Evolutionary conservation across 2,113 vertebrate species (phyloP).

Genomic region (Tetrax tetrax): DNA sequence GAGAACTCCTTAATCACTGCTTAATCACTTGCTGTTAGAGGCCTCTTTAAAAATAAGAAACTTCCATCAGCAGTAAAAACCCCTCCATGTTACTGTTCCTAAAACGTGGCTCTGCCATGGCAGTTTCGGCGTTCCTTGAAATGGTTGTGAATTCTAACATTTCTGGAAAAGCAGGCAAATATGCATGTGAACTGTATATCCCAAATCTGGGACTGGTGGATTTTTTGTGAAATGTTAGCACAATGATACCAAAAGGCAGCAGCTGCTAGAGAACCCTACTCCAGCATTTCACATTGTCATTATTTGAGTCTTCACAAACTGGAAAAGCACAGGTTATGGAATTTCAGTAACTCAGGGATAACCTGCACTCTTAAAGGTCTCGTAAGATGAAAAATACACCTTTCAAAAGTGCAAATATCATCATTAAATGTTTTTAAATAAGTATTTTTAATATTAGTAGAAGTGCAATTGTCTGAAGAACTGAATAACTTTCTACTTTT

Average conservation of each 20-base stretch:
- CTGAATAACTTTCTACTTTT: background rate
- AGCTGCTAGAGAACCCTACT: background rate
- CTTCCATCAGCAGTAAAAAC: background rate
- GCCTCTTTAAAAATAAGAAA: background rate
- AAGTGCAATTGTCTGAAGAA: background rate
- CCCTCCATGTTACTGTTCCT: background rate
- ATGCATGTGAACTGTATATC: background rate
- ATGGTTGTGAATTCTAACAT: background rate
- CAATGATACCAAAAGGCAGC: background rate
- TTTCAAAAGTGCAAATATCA: background rate
- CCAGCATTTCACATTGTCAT: background rate
- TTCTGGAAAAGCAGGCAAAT: background rate
- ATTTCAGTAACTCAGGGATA: background rate
- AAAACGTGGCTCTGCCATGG: background rate
- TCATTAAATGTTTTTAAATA: background rate
- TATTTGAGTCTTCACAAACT: background rate
- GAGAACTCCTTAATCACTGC: background rate
- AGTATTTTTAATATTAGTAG: background rate
- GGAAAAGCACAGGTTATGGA: background rate
- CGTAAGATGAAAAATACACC: background rate
- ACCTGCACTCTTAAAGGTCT: background rate
- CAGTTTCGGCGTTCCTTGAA: background rate
- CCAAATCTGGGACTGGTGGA: rapidly evolving
- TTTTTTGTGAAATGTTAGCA: background rate
- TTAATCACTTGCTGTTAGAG: background rate